Percentiles rank a stretch among this genome's conserved stretches.
These are phyloP conservation scores for Monodelphis domestica DNA, from an alignment of 2,797 vertebrate genomes.

Conservation along the genomic window DNA sequence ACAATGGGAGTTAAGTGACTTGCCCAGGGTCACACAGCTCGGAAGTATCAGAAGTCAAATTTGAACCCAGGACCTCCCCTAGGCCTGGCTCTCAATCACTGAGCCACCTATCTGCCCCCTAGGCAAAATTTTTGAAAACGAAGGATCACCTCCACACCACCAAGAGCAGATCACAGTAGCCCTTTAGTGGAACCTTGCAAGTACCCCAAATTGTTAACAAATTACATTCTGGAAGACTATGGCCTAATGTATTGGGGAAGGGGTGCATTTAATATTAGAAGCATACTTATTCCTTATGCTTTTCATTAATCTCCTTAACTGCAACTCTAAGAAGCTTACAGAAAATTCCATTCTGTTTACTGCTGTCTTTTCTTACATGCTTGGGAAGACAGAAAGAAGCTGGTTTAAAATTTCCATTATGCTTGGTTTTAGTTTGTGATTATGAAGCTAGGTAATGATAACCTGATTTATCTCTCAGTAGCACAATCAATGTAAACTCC, in stretches of 20 bases:
- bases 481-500: background rate
- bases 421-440: background rate
- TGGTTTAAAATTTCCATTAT: background rate
- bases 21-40: too few relatives aligned
- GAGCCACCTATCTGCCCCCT: too few relatives aligned
- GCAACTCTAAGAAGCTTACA: constrained; percentile 18
- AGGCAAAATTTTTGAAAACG: too few relatives aligned
- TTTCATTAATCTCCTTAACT: constrained; percentile 28
- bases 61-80: too few relatives aligned
- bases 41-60: too few relatives aligned
- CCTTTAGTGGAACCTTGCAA: background rate
- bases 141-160: background rate
- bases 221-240: background rate
- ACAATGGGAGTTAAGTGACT: too few relatives aligned
- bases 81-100: too few relatives aligned
- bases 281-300: background rate
- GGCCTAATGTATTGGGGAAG: background rate
- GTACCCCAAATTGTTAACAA: background rate
- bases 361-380: background rate
- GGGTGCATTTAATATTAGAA: constrained; percentile 1
- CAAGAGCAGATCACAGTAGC: background rate
- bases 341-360: constrained; percentile 6
- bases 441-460: background rate
- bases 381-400: constrained; percentile 1
- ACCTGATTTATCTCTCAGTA: background rate